These are phyloP conservation scores for Macroramphosus scolopax DNA, from an alignment of 2,797 vertebrate genomes.

Conservation along the genomic window DNA sequence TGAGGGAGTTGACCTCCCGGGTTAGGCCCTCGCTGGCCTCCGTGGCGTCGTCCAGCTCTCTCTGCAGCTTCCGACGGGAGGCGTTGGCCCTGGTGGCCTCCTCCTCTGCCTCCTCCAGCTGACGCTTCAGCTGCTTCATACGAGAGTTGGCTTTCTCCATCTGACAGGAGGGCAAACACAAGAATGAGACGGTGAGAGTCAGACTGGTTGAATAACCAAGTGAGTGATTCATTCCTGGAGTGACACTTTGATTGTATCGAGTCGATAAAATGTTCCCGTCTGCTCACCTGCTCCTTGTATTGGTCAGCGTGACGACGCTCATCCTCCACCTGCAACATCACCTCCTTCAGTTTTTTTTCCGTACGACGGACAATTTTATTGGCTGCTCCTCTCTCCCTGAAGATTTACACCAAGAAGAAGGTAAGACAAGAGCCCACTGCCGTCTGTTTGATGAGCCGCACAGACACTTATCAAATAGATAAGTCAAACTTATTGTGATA, in stretches of 20 bases:
- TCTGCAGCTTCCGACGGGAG: constrained; percentile 93
- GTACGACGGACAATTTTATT: constrained; percentile 94
- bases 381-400: constrained; percentile 89
- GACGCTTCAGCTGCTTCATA: constrained; percentile 96
- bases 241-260: no score
- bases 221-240: no score
- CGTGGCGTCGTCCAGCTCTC: constrained; percentile 92
- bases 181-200: no score
- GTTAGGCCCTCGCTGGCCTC: constrained; percentile 93
- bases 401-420: no score
- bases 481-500: no score
- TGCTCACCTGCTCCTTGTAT: constrained; percentile 88
- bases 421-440: no score
- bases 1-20: constrained; percentile 94
- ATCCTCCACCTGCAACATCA: constrained; percentile 98
- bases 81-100: constrained; percentile 93
- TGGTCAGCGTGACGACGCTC: constrained; percentile 95
- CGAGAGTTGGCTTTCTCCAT: constrained; percentile 94
- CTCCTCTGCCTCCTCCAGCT: constrained; percentile 95
- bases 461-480: no score
- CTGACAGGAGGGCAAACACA: no score
- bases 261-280: no score
- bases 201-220: no score
- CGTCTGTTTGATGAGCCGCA: no score
- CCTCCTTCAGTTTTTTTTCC: constrained; percentile 96